Evolutionary conservation across 2,797 vertebrate genomes (phyloP).

Genomic region (Hemitrygon akajei): DNA sequence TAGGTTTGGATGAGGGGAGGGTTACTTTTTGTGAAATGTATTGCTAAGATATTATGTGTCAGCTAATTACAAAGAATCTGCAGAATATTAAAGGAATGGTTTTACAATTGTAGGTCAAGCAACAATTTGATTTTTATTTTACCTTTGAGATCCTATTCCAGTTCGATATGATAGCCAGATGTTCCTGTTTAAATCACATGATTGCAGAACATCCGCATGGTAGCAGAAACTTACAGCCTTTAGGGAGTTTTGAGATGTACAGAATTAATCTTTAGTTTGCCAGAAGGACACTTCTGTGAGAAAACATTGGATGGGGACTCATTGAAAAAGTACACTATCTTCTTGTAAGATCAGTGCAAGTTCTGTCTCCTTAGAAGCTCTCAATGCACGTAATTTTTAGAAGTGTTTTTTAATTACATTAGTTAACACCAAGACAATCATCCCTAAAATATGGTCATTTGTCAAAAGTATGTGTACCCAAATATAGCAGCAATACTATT

Average conservation of each 20-base stretch:
- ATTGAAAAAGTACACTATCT: not conserved
- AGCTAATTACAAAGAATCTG: not conserved
- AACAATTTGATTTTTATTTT: constrained; percentile 35
- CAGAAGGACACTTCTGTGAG: not conserved
- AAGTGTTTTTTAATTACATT: not conserved
- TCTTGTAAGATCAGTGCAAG: not conserved
- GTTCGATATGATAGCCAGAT: constrained; percentile 27
- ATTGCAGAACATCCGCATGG: constrained; percentile 24
- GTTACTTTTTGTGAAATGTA: not conserved
- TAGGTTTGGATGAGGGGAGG: not conserved
- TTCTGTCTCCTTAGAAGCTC: not conserved
- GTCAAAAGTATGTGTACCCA: not conserved
- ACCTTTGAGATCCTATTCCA: constrained; percentile 28
- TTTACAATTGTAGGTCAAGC: constrained; percentile 25
- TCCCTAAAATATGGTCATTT: not conserved
- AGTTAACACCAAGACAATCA: not conserved
- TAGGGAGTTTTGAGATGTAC: constrained; percentile 12
- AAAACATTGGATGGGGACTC: not conserved
- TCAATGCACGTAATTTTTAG: not conserved
- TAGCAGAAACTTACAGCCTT: constrained; percentile 12
- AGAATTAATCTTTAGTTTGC: constrained; percentile 23
- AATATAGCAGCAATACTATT: not conserved
- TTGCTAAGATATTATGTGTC: not conserved
- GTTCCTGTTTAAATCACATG: constrained; percentile 18
- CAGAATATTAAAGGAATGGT: constrained; percentile 5